phyloP scores from a whole-genome alignment of 2,888 invertebrate genomes.

The Nasonia oneida region DNA sequence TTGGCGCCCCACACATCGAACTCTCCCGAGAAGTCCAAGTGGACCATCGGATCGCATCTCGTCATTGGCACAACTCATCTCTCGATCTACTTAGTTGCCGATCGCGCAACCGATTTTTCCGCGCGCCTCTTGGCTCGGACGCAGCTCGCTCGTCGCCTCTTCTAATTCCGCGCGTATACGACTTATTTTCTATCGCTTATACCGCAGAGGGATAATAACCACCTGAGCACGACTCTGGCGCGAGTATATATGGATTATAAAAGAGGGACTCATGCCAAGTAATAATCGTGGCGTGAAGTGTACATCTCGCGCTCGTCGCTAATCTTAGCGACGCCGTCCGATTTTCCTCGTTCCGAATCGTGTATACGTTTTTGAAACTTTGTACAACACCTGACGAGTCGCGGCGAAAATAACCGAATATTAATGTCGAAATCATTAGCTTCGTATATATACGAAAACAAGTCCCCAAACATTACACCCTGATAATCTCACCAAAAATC shows the following conservation, averaged over 20 bases:
- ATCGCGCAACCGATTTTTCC: slow-evolving; percentile 2
- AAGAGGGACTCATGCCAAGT: not conserved
- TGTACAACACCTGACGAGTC: not conserved
- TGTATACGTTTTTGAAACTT: not conserved
- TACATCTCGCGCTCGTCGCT: not conserved
- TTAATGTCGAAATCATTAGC: not conserved
- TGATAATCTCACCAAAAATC: not conserved
- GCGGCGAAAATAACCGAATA: not conserved
- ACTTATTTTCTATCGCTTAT: not conserved
- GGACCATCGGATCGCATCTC: not conserved
- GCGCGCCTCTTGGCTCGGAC: not conserved
- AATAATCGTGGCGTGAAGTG: not conserved
- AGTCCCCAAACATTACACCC: not conserved
- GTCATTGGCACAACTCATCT: not conserved
- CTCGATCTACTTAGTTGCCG: not conserved
- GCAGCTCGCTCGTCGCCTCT: not conserved
- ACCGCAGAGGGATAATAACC: not conserved
- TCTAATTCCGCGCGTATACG: not conserved
- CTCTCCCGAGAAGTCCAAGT: not conserved
- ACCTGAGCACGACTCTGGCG: not conserved
- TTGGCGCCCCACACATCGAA: not conserved
- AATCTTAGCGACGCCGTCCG: slow-evolving; percentile 39
- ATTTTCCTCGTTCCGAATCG: slow-evolving; percentile 23
- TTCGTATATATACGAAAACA: not conserved
- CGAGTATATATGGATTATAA: not conserved